These are phyloP conservation scores for Clavelina lepadiformis DNA, from an alignment of 23 tunicate genomes.

Conservation along the genomic window DNA sequence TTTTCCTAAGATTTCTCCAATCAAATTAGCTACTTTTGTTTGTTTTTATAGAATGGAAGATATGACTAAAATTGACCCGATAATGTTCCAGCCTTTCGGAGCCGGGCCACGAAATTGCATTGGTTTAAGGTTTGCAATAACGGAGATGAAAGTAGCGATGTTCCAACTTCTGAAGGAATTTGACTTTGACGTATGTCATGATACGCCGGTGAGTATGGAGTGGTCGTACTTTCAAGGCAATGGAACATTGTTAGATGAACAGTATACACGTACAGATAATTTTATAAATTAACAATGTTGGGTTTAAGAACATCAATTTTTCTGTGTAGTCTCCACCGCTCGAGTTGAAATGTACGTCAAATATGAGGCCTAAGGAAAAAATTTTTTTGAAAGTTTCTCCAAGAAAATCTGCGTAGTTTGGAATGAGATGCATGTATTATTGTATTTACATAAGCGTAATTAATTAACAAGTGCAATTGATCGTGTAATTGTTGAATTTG, in stretches of 20 bases:
- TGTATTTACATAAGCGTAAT: no score
- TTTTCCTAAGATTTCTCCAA: no score
- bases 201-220: slow-evolving; percentile 64
- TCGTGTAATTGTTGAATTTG: no score
- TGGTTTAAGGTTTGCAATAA: slow-evolving; percentile 72
- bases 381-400: slow-evolving; percentile 21
- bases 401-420: no score
- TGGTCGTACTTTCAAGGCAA: slow-evolving; percentile 18
- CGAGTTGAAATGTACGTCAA: neutral
- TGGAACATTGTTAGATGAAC: no score
- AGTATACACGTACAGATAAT: no score
- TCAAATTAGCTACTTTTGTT: neutral
- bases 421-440: no score
- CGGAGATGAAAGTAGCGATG: slow-evolving; percentile 53
- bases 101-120: slow-evolving; percentile 83
- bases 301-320: no score
- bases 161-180: slow-evolving; percentile 40
- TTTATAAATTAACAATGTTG: no score
- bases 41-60: slow-evolving; percentile 53
- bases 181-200: slow-evolving; percentile 33
- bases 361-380: slow-evolving; percentile 25
- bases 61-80: slow-evolving; percentile 78
- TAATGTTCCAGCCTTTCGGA: slow-evolving; percentile 75
- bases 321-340: slow-evolving; percentile 22
- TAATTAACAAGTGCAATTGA: no score